Evolutionary conservation across 2,113 vertebrate genomes (phyloP).

Genomic region (Crotalus horridus): DNA sequence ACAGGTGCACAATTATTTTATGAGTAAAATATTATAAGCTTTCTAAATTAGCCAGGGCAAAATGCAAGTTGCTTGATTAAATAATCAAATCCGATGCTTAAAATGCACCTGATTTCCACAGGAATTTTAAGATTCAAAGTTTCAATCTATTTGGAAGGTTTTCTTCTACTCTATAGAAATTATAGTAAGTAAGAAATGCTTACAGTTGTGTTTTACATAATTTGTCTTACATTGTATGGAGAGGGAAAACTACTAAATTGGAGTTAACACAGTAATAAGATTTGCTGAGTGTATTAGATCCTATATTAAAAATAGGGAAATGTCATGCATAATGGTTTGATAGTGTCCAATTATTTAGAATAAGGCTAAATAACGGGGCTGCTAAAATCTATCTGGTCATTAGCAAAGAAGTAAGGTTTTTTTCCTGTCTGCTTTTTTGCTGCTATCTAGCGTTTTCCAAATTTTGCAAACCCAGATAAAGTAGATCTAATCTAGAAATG

Average conservation of each 20-base stretch:
- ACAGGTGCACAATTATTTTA: constrained; percentile 83
- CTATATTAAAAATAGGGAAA: constrained; percentile 43
- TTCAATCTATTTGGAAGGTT: constrained; percentile 58
- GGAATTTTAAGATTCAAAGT: constrained; percentile 74
- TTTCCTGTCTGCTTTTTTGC: background rate
- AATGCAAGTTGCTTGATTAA: constrained; percentile 81
- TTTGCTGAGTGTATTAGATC: constrained; percentile 52
- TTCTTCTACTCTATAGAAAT: constrained; percentile 42
- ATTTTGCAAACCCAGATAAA: background rate
- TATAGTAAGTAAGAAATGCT: constrained; percentile 59
- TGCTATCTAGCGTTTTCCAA: background rate
- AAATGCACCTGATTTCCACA: constrained; percentile 78
- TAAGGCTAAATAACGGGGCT: background rate
- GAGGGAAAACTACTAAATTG: constrained; percentile 55
- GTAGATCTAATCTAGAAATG: background rate
- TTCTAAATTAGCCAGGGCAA: constrained; percentile 79
- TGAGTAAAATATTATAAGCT: constrained; percentile 82
- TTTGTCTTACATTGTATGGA: constrained; percentile 56
- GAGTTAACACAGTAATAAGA: constrained; percentile 45
- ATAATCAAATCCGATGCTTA: constrained; percentile 80
- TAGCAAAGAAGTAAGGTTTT: background rate
- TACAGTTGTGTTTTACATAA: constrained; percentile 62
- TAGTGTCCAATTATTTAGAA: constrained; percentile 57
- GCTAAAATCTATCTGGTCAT: background rate
- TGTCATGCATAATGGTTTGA: constrained; percentile 52